Conservation (phyloP, 2,888 invertebrate species). For the Eristalis arbustorum region DNA sequence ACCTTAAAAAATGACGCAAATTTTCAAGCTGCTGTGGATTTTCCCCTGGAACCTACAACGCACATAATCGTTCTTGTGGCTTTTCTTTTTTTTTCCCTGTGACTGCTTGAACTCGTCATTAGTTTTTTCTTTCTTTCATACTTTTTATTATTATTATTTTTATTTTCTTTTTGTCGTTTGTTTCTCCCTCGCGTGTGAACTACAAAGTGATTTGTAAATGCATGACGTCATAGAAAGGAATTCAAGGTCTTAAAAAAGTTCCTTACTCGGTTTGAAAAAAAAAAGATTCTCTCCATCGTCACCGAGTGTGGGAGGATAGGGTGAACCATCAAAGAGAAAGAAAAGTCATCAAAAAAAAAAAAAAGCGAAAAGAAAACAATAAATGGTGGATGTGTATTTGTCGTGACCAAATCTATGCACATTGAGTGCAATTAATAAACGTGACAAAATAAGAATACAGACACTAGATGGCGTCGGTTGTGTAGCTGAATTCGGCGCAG, state of each 20-base stretch:
- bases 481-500: constrained; percentile 36
- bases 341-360: neutral
- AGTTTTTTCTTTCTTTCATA: constrained; percentile 18
- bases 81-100: constrained; percentile 4
- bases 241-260: constrained; percentile 77
- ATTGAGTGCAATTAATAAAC: constrained; percentile 34
- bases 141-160: constrained; percentile 49
- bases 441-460: constrained; percentile 19
- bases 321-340: neutral
- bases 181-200: constrained; percentile 46
- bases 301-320: neutral
- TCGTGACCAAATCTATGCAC: constrained; percentile 10
- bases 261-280: constrained; percentile 21
- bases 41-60: constrained; percentile 49
- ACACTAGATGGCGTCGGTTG: constrained; percentile 26
- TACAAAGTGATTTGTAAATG: constrained; percentile 61
- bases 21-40: constrained; percentile 33
- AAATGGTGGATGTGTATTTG: constrained; percentile 25
- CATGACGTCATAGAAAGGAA: constrained; percentile 79
- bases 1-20: constrained; percentile 21
- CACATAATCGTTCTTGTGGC: constrained; percentile 39
- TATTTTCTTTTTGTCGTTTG: constrained; percentile 47
- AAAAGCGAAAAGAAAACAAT: constrained; percentile 19
- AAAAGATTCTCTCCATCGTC: constrained; percentile 25
- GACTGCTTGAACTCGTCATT: neutral